Base-by-base conservation (phyloP, 2,888 invertebrate species). In the Gymnocheta viridis region DNA sequence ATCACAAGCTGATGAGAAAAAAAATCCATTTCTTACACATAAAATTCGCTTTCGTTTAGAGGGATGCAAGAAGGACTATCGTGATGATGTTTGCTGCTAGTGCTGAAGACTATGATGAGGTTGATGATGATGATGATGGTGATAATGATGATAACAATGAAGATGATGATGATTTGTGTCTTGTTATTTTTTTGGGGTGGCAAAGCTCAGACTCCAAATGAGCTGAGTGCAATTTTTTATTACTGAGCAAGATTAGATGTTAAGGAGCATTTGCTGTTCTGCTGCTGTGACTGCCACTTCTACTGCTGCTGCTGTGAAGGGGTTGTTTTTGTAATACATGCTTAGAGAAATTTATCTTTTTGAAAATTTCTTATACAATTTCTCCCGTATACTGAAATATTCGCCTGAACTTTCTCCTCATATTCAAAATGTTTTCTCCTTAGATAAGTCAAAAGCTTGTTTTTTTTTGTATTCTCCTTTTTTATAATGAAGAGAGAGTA, bases 31-130 rank as follows among this genome's bases (percentile, higher is more conserved):
- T 80, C 73, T 73, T 47, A 73, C 54, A 72, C 56, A 73, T 54
- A 77, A 78, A 81, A 73, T 84, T 81, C 81, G 81, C 77, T 84
- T 84, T 81, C 81, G 56, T 81, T 84, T 69, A 56, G 76, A 78
- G 84, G 81, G 84, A 66, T 78, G 76, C 70, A 60, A 60, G 67
- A 27, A 6, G 32, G 27, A 54, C 10, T 14, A 49, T 51, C 10
- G 38, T 35, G 56, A 66, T 38, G 77, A 27, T 73, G 78, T 29
- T 56, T 24, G 44, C n/a, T 41, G 54, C 5, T 69, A n/a, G n/a
- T n/a, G n/a, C n/a, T n/a, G n/a, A n/a, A n/a, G n/a, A n/a, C n/a
- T n/a, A n/a, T n/a, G n/a, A 27, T n/a, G 19, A 10, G 56, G n/a
- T 4, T 69, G 56, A 35, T 58, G 38, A 17, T 64, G 22, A 19